Base-by-base conservation (phyloP, 2,797 vertebrate species). In the Chaenodraco wilsoni region DNA sequence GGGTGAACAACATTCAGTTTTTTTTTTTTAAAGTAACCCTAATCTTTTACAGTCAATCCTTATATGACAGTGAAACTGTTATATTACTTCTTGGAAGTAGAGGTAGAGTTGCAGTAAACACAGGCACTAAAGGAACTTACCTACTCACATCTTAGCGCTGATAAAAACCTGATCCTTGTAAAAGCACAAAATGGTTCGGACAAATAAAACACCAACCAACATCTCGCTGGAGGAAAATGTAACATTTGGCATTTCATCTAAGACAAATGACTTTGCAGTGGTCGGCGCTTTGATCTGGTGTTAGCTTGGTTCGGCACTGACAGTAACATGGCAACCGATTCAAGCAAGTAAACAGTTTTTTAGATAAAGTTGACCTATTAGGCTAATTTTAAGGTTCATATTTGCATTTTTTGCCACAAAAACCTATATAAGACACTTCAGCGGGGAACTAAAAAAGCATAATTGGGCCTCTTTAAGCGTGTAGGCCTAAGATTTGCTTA, bases 1-100 rank as follows among this genome's bases (percentile, higher is more conserved):
- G 61, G 60, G 63, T 33, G 65, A 80, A 78, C 54, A 65, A 63
- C 63, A 37, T 40, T 68, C 52, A 56, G 46, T 51, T 68, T 7
- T 13, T 68, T 7, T 13, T 3, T n/a, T 33, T 19, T 59, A 62
- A 49, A 61, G 9, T 16, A 10, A 57, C 16, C 7, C 10, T 12
- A 5, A 50, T 6, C 23, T 59, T 21, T 4, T 14, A 37, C 41
- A 51, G 40, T 44, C 2, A 15, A 23, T 57, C 10, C 2, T 23
- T 33, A 41, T 37, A 48, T 33, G 2, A 9, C 9, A 41, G 12
- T 48, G 2, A 65, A 57, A 58, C 16, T 19, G 54, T 11, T 19
- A 40, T 19, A 13, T 19, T 31, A 50, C 33, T 23, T 59, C 7
- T 17, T 44, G 51, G 21, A 52, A 37, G 33, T 14, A 60, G 15